phyloP scores from a whole-genome alignment of 2,888 invertebrate genomes.

The Ornithoptera priamus region DNA sequence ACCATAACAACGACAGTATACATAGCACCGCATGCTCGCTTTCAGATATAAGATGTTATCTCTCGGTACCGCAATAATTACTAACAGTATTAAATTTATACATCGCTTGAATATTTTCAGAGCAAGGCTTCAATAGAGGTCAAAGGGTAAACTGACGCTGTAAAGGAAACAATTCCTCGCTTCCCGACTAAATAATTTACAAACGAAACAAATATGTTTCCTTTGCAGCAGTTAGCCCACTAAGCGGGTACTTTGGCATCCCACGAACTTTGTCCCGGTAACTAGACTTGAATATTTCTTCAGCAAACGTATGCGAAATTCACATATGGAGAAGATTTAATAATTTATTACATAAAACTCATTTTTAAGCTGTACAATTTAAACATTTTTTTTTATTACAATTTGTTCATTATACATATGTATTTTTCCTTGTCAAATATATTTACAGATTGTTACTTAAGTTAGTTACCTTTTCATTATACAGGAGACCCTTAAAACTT shows the following conservation, averaged over 20 bases:
- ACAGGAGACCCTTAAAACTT: no score
- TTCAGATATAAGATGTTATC: no score
- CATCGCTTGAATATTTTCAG: no score
- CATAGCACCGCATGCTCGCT: no score
- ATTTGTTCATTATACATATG: no score
- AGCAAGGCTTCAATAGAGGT: no score
- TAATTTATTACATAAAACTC: neutral
- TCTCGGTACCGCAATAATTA: no score
- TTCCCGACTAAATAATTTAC: neutral
- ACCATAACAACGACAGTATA: no score
- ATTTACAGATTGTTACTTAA: no score
- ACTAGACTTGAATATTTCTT: neutral
- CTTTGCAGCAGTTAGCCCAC: neutral
- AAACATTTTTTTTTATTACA: neutral
- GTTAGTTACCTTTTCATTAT: no score
- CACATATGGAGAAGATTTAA: neutral
- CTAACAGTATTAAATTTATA: no score
- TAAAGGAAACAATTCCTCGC: neutral
- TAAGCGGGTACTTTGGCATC: neutral
- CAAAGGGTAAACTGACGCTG: neutral
- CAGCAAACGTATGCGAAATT: neutral
- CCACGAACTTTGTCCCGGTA: neutral
- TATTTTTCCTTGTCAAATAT: no score
- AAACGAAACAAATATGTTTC: neutral
- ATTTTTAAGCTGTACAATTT: neutral